Percentiles rank a stretch among this genome's conserved stretches.
These are phyloP conservation scores for Tangara arthus DNA, from an alignment of 2,797 vertebrate genomes.

Conservation along the genomic window DNA sequence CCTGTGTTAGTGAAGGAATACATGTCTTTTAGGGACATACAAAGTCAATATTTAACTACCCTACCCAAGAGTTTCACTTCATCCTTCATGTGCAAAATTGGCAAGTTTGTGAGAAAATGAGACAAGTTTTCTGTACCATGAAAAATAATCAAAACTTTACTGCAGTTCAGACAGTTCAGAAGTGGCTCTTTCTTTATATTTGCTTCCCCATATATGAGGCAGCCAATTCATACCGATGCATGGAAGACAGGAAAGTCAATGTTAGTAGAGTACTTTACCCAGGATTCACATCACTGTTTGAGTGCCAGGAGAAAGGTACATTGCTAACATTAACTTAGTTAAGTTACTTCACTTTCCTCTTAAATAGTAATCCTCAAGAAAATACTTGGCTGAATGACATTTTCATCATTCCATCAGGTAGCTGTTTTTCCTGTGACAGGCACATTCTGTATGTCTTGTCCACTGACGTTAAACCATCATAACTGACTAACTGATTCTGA, in stretches of 20 bases:
- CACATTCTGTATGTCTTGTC: background rate
- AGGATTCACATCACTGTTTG: background rate
- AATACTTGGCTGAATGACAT: background rate
- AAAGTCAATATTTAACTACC: background rate
- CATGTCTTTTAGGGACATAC: background rate
- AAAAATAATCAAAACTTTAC: background rate
- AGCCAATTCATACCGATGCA: background rate
- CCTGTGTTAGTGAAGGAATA: background rate
- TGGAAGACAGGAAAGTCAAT: background rate
- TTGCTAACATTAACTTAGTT: background rate
- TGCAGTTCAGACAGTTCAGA: background rate
- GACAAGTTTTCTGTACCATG: background rate
- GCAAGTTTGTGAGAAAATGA: background rate
- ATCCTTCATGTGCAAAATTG: background rate
- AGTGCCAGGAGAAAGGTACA: background rate
- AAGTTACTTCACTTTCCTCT: background rate
- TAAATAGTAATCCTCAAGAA: background rate
- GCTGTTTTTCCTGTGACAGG: background rate
- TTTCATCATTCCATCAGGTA: background rate
- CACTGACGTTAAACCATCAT: background rate
- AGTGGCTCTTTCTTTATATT: background rate
- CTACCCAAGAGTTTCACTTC: background rate
- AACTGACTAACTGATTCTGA: background rate
- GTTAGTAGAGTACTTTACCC: background rate
- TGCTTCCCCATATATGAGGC: background rate